Percentiles rank a stretch among this genome's conserved stretches.
Conservation (phyloP, 2,797 vertebrate species). For the Syngnathus acus region DNA sequence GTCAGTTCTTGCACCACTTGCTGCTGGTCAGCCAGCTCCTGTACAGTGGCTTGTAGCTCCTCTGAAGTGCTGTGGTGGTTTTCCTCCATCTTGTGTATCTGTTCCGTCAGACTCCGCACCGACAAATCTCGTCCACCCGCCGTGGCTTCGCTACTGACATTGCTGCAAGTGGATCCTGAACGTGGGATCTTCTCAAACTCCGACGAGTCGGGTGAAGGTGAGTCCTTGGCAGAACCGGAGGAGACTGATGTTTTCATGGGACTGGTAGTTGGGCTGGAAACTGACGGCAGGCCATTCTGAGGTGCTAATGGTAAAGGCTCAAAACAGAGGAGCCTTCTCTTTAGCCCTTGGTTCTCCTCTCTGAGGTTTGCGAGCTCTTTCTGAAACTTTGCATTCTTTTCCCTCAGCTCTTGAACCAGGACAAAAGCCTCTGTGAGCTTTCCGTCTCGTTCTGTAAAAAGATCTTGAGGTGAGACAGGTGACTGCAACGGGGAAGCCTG, state of each 20-base stretch:
- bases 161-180: constrained; percentile 73
- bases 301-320: constrained; percentile 73
- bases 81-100: constrained; percentile 95
- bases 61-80: constrained; percentile 92
- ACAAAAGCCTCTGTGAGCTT: constrained; percentile 68
- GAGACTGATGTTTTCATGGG: constrained; percentile 74
- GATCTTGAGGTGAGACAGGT: constrained; percentile 36
- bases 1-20: constrained; percentile 95
- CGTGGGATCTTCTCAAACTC: constrained; percentile 88
- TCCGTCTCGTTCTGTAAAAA: constrained; percentile 48
- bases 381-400: constrained; percentile 85
- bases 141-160: constrained; percentile 26
- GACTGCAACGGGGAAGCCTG: constrained; percentile 56
- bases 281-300: constrained; percentile 56
- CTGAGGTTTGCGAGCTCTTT: constrained; percentile 78
- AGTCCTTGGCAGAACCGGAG: constrained; percentile 85
- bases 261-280: constrained; percentile 39
- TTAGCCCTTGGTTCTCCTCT: constrained; percentile 84
- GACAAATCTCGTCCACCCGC: constrained; percentile 70
- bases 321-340: constrained; percentile 80
- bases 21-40: constrained; percentile 93
- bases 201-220: constrained; percentile 81
- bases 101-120: constrained; percentile 81
- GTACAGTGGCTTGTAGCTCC: constrained; percentile 92
- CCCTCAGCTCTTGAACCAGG: constrained; percentile 76